phyloP scores from a whole-genome alignment of 2,797 vertebrate genomes.

The Mormyrops attenuatus region DNA sequence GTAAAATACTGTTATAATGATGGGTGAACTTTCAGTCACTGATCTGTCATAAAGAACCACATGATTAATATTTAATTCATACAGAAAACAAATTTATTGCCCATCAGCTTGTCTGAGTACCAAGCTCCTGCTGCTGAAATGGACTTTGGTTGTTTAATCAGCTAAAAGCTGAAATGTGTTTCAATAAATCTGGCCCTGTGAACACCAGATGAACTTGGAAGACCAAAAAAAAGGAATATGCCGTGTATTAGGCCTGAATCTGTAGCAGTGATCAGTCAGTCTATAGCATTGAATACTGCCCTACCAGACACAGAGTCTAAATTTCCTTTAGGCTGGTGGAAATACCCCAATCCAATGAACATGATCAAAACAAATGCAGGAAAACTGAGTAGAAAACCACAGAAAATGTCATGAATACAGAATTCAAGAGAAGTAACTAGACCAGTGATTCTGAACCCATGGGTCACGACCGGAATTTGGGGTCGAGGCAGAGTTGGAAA shows the following conservation, averaged over 20 bases:
- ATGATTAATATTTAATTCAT: conserved; percentile 4
- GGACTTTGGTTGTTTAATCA: not conserved
- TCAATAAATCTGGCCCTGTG: not conserved
- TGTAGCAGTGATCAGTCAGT: not conserved
- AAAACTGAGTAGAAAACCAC: not conserved
- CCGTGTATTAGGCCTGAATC: not conserved
- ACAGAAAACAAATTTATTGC: not conserved
- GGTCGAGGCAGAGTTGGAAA: not conserved
- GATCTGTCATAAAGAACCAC: not conserved
- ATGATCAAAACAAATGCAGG: not conserved
- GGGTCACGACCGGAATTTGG: not conserved
- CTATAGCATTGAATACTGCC: not conserved
- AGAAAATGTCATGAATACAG: not conserved
- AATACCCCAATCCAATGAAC: not conserved
- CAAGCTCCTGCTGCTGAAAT: not conserved
- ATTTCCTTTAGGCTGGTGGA: not conserved
- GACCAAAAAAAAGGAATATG: not conserved
- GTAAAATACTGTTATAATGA: not conserved
- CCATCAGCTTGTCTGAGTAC: not conserved
- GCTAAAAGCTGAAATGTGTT: conserved; percentile 2
- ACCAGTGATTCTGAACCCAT: not conserved
- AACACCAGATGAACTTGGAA: not conserved
- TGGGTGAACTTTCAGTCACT: not conserved
- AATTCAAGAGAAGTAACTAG: not conserved
- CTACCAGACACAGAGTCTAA: not conserved